Evolutionary conservation across 2,113 vertebrate genomes (phyloP).

Genomic region (Notarius quadriscutis): DNA sequence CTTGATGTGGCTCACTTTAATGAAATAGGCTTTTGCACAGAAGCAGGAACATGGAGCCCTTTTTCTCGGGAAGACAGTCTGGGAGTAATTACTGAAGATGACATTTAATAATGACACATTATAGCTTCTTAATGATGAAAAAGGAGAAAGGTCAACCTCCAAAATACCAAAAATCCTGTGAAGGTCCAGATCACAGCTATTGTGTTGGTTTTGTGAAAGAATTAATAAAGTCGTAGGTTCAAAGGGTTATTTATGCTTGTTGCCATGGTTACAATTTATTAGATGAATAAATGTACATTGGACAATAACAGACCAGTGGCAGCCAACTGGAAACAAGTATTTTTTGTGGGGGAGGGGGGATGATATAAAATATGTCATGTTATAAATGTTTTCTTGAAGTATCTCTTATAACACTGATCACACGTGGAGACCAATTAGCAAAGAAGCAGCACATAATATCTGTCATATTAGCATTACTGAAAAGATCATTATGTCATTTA

Average conservation of each 20-base stretch:
- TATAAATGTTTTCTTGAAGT: not conserved
- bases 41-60: not conserved
- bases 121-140: not conserved
- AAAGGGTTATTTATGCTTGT: not conserved
- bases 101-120: not conserved
- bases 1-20: conserved; percentile 5
- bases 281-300: not conserved
- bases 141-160: not conserved
- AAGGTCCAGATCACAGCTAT: not conserved
- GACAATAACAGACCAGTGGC: not conserved
- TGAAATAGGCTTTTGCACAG: not conserved
- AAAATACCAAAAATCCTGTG: not conserved
- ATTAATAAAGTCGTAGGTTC: not conserved
- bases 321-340: not conserved
- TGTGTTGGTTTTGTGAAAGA: not conserved
- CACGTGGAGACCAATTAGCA: not conserved
- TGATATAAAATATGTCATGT: not conserved
- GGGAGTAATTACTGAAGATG: not conserved
- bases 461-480: no score
- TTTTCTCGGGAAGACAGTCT: not conserved
- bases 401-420: not conserved
- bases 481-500: no score
- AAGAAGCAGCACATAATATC: not conserved
- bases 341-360: not conserved
- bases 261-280: not conserved